Conservation (phyloP, 2,888 invertebrate genomes). For the Proisotoma minuta region DNA sequence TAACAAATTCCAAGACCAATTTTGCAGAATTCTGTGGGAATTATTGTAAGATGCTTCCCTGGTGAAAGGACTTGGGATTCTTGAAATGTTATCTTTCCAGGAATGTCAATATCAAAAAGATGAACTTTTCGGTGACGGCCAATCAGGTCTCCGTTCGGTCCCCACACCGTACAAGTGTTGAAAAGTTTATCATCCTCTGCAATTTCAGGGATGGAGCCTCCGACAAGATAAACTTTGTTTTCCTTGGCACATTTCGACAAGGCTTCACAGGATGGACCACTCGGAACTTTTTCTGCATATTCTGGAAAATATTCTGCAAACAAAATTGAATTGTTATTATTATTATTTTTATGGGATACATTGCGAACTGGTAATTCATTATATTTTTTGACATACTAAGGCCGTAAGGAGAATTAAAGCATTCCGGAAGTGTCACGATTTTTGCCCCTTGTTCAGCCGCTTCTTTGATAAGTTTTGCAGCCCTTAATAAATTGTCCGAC, state of each 20-base stretch:
- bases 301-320: conserved; percentile 65
- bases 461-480: conserved; percentile 64
- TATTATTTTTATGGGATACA: too few relatives aligned
- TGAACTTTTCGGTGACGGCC: conserved; percentile 87
- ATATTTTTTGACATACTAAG: conserved; percentile 64
- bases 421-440: conserved; percentile 72
- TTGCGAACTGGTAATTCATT: too few relatives aligned
- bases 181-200: conserved; percentile 62
- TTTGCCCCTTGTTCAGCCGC: conserved; percentile 64
- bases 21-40: conserved; percentile 66
- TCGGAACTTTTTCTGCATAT: conserved; percentile 79
- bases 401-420: conserved; percentile 93
- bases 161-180: conserved; percentile 85
- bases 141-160: conserved; percentile 65
- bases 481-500: conserved; percentile 67
- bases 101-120: conserved; percentile 92
- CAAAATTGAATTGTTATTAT: too few relatives aligned
- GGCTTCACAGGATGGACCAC: conserved; percentile 67
- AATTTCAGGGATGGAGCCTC: conserved; percentile 83
- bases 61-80: conserved; percentile 79
- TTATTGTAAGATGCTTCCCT: conserved; percentile 68
- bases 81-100: conserved; percentile 75
- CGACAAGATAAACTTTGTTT: conserved; percentile 72
- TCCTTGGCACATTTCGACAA: conserved; percentile 72
- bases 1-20: conserved; percentile 93